These are phyloP conservation scores for Ceramica pisi DNA, from an alignment of 2,888 invertebrate species.

Conservation along the genomic window DNA sequence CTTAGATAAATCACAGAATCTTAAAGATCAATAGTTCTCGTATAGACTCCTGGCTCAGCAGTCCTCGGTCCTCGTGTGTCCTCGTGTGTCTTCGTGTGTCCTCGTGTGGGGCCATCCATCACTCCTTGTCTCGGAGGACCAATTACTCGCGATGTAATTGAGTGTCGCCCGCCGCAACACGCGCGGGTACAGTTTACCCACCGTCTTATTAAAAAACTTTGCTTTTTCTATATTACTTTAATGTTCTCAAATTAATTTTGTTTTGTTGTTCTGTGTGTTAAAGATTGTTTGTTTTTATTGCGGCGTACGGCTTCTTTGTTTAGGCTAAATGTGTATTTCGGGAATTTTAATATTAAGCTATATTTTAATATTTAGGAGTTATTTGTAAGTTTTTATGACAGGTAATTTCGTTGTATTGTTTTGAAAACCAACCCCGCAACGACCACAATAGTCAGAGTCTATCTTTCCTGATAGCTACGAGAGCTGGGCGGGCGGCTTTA, in stretches of 20 bases:
- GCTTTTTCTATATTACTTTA: constrained; percentile 46
- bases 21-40: constrained; percentile 28
- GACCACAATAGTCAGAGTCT: not conserved
- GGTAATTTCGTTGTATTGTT: not conserved
- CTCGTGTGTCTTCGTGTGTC: constrained; percentile 10
- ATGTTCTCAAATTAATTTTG: constrained; percentile 57
- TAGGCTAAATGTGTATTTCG: not conserved
- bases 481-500: no score
- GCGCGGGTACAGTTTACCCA: constrained; percentile 38
- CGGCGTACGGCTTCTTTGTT: constrained; percentile 6
- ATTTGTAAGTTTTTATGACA: not conserved
- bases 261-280: constrained; percentile 32
- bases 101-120: constrained; percentile 54
- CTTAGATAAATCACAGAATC: constrained; percentile 16
- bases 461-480: no score
- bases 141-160: constrained; percentile 61
- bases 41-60: constrained; percentile 5
- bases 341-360: not conserved
- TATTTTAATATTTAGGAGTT: not conserved
- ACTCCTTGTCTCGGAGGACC: constrained; percentile 54
- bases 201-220: constrained; percentile 61
- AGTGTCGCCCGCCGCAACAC: constrained; percentile 54
- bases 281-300: constrained; percentile 18
- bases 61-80: not conserved
- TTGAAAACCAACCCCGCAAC: not conserved